Base-by-base conservation (phyloP, 35 echinoderm and acorn worm genomes). In the Strongylocentrotus purpuratus region DNA sequence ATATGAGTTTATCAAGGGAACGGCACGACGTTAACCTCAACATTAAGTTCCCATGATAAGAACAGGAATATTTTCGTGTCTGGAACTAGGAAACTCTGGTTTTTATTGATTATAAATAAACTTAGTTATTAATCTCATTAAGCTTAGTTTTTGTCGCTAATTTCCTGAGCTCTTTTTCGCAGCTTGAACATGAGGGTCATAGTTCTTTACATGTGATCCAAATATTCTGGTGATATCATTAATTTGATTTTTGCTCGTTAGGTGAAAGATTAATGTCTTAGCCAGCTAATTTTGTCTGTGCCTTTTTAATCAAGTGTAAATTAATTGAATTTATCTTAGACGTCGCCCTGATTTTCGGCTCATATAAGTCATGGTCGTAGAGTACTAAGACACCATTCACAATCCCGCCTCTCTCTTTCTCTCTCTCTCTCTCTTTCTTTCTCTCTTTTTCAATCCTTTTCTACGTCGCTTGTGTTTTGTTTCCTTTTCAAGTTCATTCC, bases 241-340 rank as follows among this genome's bases (percentile, higher is more conserved):
- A 78, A 78, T 78, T 18, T 78, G 65, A 78, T 78, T 78, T 28
- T 78, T 78, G 65, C 65, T 78, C 20, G 65, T 78, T 78, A 78
- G 65, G 65, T 78, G 65, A 78, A 78, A 78, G 65, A 78, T 78
- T 78, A 28, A 78, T 78, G 65, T n/a, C 65, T 78, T 28, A 78
- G 7, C 25, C 65, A 78, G 20, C 65, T 22, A 78, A 8, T 15
- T 22, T 78, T n/a, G 0, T 78, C 65, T 78, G 65, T 78, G 65
- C 65, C 65, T 78, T 78, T 7, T 78, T 78, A 78, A 78, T 78
- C 65, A 78, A 78, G 65, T 78, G 65, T n/a, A 78, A 78, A 78
- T 78, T 78, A 78, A 78, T 78, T 78, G 22, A 78, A 78, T 78
- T 78, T 78, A 78, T 78, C 65, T 78, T 28, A 78, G 65, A 78